Conservation (phyloP, 1,140 invertebrate genomes). For the Metaphire vulgaris region DNA sequence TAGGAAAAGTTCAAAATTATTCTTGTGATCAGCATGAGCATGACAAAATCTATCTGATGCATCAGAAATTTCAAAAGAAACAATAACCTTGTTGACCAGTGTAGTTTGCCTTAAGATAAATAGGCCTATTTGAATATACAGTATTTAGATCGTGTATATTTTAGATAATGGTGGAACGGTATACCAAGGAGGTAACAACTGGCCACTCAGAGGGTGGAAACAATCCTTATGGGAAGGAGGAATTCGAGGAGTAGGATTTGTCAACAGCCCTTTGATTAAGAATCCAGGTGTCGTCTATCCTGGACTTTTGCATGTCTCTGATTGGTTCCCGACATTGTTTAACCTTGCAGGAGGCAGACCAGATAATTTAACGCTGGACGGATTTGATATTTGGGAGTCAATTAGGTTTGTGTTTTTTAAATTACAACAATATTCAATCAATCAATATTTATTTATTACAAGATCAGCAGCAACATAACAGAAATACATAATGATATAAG, state of each 20-base stretch:
- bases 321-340: constrained; percentile 48
- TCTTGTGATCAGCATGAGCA: no score
- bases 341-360: constrained; percentile 36
- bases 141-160: no score
- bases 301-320: constrained; percentile 45
- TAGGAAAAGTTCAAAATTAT: no score
- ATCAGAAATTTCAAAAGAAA: no score
- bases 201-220: constrained; percentile 54
- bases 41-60: no score
- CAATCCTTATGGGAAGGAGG: constrained; percentile 56
- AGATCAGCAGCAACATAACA: no score
- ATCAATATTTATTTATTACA: no score
- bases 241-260: constrained; percentile 47
- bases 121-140: no score
- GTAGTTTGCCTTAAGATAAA: no score
- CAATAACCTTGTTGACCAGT: no score
- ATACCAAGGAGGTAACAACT: constrained; percentile 53
- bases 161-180: constrained; percentile 52
- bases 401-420: constrained; percentile 38
- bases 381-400: constrained; percentile 39
- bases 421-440: neutral
- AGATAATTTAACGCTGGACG: constrained; percentile 41
- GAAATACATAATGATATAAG: no score
- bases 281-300: constrained; percentile 14
- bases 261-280: constrained; percentile 39